A percentile compares a stretch with the other conserved stretches of the same genome.
Evolutionary conservation across 2,797 vertebrate genomes (phyloP).

Genomic region (Scolopax bukidnonensis): DNA sequence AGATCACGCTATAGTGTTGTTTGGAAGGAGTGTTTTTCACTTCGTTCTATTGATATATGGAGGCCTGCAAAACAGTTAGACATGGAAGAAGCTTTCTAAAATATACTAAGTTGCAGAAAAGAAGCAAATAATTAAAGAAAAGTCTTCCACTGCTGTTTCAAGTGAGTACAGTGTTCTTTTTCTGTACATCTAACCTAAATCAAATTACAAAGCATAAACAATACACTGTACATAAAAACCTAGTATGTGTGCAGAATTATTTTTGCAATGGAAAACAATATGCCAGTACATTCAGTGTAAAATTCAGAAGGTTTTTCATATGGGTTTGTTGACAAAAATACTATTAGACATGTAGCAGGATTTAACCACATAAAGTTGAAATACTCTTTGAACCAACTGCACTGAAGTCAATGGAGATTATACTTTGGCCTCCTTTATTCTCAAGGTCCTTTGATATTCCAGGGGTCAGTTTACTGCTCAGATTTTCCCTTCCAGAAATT

Average conservation of each 20-base stretch:
- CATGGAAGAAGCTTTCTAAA: neutral
- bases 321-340: neutral
- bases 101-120: neutral
- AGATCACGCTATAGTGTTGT: neutral
- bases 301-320: neutral
- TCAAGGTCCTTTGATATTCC: neutral
- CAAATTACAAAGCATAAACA: neutral
- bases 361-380: neutral
- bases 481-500: neutral
- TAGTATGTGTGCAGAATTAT: neutral
- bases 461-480: neutral
- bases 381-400: neutral
- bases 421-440: neutral
- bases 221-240: neutral
- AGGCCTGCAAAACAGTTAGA: neutral
- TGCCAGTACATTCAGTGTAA: neutral
- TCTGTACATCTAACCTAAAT: neutral
- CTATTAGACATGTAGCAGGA: neutral
- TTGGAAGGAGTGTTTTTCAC: neutral
- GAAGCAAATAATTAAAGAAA: neutral
- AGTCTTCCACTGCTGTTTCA: neutral
- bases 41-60: slow-evolving; percentile 15
- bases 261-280: neutral
- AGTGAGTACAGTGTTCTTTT: neutral
- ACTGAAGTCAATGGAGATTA: neutral